Percentiles rank a stretch among this genome's conserved stretches.
Conservation (phyloP, 1,140 invertebrate species). For the Pygmarrhopalites habei region DNA sequence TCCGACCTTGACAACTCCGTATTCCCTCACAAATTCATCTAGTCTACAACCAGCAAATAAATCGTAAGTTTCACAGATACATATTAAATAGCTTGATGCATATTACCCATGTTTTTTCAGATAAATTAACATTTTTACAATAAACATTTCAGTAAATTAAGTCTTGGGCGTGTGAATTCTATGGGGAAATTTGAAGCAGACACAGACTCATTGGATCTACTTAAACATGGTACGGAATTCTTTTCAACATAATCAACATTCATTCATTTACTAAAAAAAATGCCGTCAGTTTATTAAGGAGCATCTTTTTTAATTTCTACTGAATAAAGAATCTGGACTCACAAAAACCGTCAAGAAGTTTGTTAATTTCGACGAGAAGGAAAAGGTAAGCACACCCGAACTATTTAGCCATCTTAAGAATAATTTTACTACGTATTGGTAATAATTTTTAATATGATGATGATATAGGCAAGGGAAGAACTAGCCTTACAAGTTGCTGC, state of each 20-base stretch:
- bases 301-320: constrained; percentile 28
- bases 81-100: no score
- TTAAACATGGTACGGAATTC: constrained; percentile 35
- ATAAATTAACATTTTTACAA: no score
- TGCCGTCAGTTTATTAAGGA: not conserved
- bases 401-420: no score
- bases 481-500: constrained; percentile 89
- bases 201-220: constrained; percentile 71
- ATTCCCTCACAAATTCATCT: not conserved
- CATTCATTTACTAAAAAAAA: no score
- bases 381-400: constrained; percentile 50
- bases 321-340: constrained; percentile 53
- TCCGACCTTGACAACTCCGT: constrained; percentile 19
- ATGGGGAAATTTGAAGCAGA: constrained; percentile 80
- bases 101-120: no score
- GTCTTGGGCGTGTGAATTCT: constrained; percentile 73
- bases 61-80: constrained; percentile 11
- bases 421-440: no score
- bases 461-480: constrained; percentile 83
- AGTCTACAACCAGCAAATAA: not conserved
- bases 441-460: no score
- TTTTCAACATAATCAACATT: no score
- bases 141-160: constrained; percentile 61
- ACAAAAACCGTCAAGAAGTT: constrained; percentile 66
- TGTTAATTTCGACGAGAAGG: constrained; percentile 63